A percentile compares a stretch with the other conserved stretches of the same genome.
Evolutionary conservation across 2,113 vertebrate species (phyloP).

Genomic region (Callaeas wilsoni): DNA sequence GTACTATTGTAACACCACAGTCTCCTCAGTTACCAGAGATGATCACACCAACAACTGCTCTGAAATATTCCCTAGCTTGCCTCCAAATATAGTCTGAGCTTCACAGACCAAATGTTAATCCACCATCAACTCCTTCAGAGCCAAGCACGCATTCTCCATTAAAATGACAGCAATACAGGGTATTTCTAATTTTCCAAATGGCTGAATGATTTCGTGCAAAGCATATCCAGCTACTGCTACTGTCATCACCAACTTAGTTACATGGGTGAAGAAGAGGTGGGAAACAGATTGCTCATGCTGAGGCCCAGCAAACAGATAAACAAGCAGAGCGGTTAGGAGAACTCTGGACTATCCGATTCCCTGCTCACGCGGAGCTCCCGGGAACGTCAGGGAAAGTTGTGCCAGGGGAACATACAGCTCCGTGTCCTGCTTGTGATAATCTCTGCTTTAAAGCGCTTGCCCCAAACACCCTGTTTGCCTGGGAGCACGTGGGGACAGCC

Average conservation of each 20-base stretch:
- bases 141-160: neutral
- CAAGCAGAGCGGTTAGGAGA: neutral
- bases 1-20: conserved; percentile 28
- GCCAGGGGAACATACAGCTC: conserved; percentile 23
- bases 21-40: conserved; percentile 13
- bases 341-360: neutral
- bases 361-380: neutral
- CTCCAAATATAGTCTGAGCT: conserved; percentile 30
- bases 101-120: conserved; percentile 24
- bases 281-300: neutral
- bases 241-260: neutral
- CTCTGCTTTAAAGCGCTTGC: neutral
- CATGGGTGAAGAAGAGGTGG: neutral
- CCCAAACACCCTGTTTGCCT: neutral
- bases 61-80: conserved; percentile 29
- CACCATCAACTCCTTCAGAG: conserved; percentile 10
- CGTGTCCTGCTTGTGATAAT: neutral
- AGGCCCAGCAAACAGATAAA: neutral
- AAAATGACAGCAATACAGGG: neutral
- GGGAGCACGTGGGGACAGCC: neutral
- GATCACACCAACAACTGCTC: conserved; percentile 24
- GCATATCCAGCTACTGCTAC: neutral
- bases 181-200: neutral
- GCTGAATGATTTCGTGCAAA: conserved; percentile 1
- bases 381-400: neutral